A percentile compares a stretch with the other conserved stretches of the same genome.
These are phyloP conservation scores for Phenacoccus solenopsis DNA, from an alignment of 1,140 invertebrate genomes.

Conservation along the genomic window DNA sequence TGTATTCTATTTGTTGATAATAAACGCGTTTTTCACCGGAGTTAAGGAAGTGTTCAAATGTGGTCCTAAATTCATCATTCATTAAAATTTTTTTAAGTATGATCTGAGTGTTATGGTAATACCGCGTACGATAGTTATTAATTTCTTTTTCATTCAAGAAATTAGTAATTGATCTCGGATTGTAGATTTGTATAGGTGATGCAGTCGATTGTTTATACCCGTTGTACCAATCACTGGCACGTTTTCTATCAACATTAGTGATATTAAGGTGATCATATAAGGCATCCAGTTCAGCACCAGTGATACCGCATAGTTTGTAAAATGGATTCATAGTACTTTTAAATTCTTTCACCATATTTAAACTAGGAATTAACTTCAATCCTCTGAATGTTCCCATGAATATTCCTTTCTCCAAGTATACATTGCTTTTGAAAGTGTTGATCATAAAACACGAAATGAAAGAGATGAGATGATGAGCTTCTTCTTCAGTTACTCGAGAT, in stretches of 20 bases:
- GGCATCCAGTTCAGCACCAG: neutral
- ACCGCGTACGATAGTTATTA: neutral
- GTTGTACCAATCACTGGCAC: neutral
- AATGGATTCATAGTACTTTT: neutral
- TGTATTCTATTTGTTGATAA: neutral
- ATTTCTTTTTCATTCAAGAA: neutral
- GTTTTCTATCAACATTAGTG: neutral
- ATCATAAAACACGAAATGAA: neutral
- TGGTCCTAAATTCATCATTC: too few relatives aligned
- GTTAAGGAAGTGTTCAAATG: neutral
- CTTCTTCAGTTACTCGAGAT: neutral
- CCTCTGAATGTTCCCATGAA: neutral
- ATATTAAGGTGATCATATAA: neutral
- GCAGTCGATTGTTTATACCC: neutral
- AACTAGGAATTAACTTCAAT: neutral
- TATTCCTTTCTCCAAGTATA: neutral
- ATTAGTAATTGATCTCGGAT: neutral
- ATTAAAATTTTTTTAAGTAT: too few relatives aligned
- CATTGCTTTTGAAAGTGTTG: neutral
- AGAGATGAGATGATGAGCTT: neutral
- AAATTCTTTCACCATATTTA: neutral
- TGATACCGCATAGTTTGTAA: neutral
- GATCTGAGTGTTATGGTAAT: too few relatives aligned
- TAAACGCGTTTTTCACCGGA: neutral
- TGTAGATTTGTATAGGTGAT: neutral